phyloP scores from a whole-genome alignment of 2,113 vertebrate genomes.

The Corydoras maculifer region DNA sequence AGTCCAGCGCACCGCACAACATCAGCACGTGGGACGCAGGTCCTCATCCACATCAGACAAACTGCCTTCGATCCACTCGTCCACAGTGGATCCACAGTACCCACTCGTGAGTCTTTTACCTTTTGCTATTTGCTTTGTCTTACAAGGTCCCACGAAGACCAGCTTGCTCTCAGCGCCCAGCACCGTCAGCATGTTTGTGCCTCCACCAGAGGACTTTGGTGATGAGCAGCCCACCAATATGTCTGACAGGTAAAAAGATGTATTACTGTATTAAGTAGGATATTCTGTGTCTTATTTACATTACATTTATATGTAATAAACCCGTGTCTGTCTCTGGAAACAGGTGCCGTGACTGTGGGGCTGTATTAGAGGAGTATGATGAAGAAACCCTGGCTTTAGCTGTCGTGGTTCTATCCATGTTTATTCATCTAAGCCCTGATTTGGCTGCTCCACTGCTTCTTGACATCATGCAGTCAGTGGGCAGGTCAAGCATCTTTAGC shows the following conservation, averaged over 20 bases:
- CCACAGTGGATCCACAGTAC: too few relatives aligned
- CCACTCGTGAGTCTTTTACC: too few relatives aligned
- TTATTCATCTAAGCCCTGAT: conserved; percentile 94
- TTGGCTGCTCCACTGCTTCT: conserved; percentile 89
- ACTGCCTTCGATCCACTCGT: neutral
- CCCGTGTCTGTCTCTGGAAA: neutral
- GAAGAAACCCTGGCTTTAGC: conserved; percentile 92
- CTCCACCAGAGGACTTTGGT: conserved; percentile 93
- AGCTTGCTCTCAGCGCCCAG: conserved; percentile 93
- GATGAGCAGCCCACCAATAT: conserved; percentile 92
- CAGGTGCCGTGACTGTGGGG: conserved; percentile 95
- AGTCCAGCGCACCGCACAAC: conserved; percentile 95
- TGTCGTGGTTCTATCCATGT: conserved; percentile 92
- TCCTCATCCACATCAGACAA: neutral
- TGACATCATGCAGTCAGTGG: conserved; percentile 98
- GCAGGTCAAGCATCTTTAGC: conserved; percentile 69
- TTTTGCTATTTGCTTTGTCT: neutral
- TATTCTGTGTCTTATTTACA: too few relatives aligned
- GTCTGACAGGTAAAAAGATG: conserved; percentile 81
- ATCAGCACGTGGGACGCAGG: conserved; percentile 97
- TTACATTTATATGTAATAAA: neutral
- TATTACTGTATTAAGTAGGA: neutral
- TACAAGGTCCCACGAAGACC: conserved; percentile 85
- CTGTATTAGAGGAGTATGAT: conserved; percentile 93
- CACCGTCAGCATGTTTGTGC: conserved; percentile 97